Evolutionary conservation across 2,797 vertebrate species (phyloP), one percentile per base, ranked within the genome.

Genomic region (Pangasius macronema): DNA sequence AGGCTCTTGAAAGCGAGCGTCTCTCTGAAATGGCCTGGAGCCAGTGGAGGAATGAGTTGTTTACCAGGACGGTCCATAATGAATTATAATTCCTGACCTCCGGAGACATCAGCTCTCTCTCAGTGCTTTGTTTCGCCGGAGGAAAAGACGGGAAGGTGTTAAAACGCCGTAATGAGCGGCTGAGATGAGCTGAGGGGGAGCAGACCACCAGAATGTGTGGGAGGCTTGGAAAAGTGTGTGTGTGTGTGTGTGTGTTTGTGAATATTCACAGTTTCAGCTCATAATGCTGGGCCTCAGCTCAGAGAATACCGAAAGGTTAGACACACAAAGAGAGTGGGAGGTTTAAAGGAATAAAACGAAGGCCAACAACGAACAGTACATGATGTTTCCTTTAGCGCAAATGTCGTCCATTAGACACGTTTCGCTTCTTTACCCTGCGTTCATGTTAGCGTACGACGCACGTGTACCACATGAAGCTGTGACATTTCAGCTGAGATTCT

Each of bases 201-300:
- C 61, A 55, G 42, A 87, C n/a, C 81, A 91, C 89, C 90, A 93
- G 93, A 92, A 93, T 94, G 93, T 91, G 92, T 82, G 91, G 93
- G 91, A 91, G 91, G 87, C 90, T 93, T 91, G 89, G 87, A 90
- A 89, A 92, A 92, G 91, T 91, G 92, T 94, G 92, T 92, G 91
- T 90, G 86, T 90, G 73, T 22, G 73, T 27, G 24, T n/a, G 85
- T 11, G 80, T 33, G 65, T 22, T 20, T 10, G 65, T 59, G 42
- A n/a, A 42, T 75, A 27, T 76, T 79, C 82, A 68, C 82, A 84
- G 65, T 80, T 51, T 33, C 77, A 84, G 73, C 59, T 79, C 76
- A 30, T 70, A 55, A 73, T 73, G 61, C 63, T 24, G 59, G n/a
- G 33, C 59, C 73, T 55, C 24, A 39, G 68, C 70, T 77, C 20